A percentile compares a stretch with the other conserved stretches of the same genome.
phyloP scores from a whole-genome alignment of 2,888 invertebrate genomes.

The Agrypnus murinus region DNA sequence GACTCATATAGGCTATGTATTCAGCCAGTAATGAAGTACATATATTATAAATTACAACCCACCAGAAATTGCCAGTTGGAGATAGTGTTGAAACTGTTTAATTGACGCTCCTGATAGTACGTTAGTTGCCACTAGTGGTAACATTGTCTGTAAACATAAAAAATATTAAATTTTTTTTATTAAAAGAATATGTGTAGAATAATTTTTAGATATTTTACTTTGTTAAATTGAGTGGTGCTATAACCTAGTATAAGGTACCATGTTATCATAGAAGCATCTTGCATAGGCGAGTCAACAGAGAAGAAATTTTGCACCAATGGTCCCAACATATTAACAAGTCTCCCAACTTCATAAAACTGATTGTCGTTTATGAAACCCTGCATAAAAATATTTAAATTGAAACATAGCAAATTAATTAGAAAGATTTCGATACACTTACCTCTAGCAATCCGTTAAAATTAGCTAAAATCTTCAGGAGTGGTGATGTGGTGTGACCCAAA shows the following conservation, averaged over 20 bases:
- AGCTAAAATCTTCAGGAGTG: background rate
- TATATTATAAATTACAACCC: no score
- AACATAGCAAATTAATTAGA: no score
- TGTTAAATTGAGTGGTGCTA: slow-evolving; percentile 73
- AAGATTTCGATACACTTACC: no score
- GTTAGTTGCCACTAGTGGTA: slow-evolving; percentile 35
- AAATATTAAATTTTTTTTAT: no score
- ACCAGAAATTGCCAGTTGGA: no score
- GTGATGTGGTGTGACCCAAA: slow-evolving; percentile 69
- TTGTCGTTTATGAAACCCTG: slow-evolving; percentile 20
- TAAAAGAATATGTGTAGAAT: no score
- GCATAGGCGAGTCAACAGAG: slow-evolving; percentile 19
- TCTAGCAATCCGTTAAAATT: background rate
- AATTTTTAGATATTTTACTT: slow-evolving; percentile 70
- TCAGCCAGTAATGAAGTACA: no score
- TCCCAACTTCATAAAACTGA: slow-evolving; percentile 18
- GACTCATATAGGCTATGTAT: no score
- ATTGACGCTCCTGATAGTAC: slow-evolving; percentile 69
- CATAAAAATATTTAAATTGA: no score
- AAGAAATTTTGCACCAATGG: slow-evolving; percentile 26
- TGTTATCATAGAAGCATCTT: slow-evolving; percentile 19
- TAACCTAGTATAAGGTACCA: slow-evolving; percentile 23
- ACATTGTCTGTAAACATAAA: slow-evolving; percentile 45
- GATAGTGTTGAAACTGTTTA: slow-evolving; percentile 73
- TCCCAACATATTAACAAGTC: background rate